Evolutionary conservation across 2,113 vertebrate species (phyloP), one percentile per base, ranked within the genome.

Genomic region (Urocynchramus pylzowi): DNA sequence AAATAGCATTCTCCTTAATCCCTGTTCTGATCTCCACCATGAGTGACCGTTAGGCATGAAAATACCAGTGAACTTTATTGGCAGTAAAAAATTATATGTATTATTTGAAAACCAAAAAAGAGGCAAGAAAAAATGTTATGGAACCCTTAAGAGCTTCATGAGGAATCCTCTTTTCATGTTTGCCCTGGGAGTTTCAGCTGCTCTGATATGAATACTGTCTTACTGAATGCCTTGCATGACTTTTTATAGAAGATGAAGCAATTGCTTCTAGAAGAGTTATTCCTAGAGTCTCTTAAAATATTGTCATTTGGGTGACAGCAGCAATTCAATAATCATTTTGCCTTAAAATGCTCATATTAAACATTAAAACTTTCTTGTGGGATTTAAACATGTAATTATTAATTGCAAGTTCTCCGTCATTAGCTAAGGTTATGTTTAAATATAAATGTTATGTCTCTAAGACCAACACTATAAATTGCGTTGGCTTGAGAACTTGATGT

Each of bases 191-290:
- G 24, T 94, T 93, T 81, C 56, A 78, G 90, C 79, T 77, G 67
- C 52, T 93, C 76, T 83, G 90, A 67, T 93, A 77, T 7, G 64
- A 84, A 81, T 50, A 65, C 54, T 84, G 35, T 65, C 71, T 71
- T 68, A 28, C 49, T 85, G 75, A 44, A 74, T 81, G 87, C 71
- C 39, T 65, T 85, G 59, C 59, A 39, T 17, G 30, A 39, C 85
- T 94, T 90, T 93, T 91, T 95, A 91, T 90, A 95, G 95, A 80
- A 93, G 79, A 83, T 94, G 92, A 94, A 94, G 87, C 92, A 90
- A 70, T 91, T 93, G 44, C 84, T 91, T 85, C 67, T 86, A 54
- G 79, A 93, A 80, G 79, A 76, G 44, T 93, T 93, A 86, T 93
- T 95, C 70, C 87, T 70, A 59, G 83, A 70, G 56, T 81, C 75